Percentiles rank a stretch among this genome's conserved stretches.
Conservation (phyloP, 2,797 vertebrate species). For the Protosalanx chinensis region DNA sequence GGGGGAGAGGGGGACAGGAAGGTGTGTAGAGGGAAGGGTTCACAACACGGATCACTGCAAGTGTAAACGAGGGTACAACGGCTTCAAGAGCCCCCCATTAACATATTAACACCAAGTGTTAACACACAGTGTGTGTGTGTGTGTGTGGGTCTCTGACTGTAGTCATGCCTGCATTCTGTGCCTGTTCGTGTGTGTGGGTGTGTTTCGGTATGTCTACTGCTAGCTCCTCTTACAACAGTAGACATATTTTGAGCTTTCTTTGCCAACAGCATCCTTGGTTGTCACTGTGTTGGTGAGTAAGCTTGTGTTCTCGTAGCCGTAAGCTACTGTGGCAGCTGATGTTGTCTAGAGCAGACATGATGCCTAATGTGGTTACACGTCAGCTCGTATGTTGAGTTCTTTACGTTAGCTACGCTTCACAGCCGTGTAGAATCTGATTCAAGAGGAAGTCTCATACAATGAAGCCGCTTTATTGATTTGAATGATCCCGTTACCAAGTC, state of each 20-base stretch:
- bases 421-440: constrained; percentile 40
- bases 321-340: background rate
- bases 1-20: constrained; percentile 19
- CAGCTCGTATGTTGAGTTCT: background rate
- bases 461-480: constrained; percentile 62
- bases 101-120: constrained; percentile 21
- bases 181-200: background rate
- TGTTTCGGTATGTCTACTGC: background rate
- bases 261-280: background rate
- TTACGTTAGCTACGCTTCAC: constrained; percentile 1
- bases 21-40: background rate
- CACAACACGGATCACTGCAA: constrained; percentile 52
- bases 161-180: no score
- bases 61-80: constrained; percentile 52
- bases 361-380: no score
- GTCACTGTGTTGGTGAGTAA: background rate
- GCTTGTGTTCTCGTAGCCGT: constrained; percentile 9
- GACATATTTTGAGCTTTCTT: no score
- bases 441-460: constrained; percentile 52
- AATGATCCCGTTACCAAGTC: constrained; percentile 64
- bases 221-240: background rate
- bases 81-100: constrained; percentile 37
- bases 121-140: background rate
- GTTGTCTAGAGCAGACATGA: background rate
- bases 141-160: background rate